Evolutionary conservation across 2,888 invertebrate genomes (phyloP).

Genomic region (Hydriomena furcata): DNA sequence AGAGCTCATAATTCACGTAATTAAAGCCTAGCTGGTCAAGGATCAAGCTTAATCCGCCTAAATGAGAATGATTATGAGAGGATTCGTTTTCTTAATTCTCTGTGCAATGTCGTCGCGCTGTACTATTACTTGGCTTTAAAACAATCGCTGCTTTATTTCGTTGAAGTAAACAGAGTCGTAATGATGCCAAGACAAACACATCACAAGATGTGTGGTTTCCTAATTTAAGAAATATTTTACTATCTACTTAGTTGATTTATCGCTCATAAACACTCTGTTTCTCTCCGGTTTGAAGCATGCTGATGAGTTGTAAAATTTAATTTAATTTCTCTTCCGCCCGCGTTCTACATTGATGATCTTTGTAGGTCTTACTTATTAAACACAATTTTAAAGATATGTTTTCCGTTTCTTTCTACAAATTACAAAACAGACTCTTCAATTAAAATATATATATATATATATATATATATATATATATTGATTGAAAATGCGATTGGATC

Average conservation of each 20-base stretch:
- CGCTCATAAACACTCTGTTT: conserved; percentile 7
- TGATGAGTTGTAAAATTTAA: conserved; percentile 3
- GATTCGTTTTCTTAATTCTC: conserved; percentile 6
- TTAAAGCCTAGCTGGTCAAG: conserved; percentile 37
- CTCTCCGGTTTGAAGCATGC: not conserved
- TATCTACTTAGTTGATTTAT: conserved; percentile 11
- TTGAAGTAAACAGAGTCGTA: conserved; percentile 28
- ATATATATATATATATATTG: no score
- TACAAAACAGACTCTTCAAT: conserved; percentile 28
- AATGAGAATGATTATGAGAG: conserved; percentile 38
- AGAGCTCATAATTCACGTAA: conserved; percentile 50
- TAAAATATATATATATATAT: conserved; percentile 25
- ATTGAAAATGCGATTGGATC: conserved; percentile 25
- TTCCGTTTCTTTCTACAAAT: not conserved
- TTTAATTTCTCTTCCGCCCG: conserved; percentile 1
- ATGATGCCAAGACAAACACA: conserved; percentile 7
- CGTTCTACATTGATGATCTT: not conserved
- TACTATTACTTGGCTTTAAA: conserved; percentile 1
- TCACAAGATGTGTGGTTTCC: conserved; percentile 15
- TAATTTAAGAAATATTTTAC: conserved; percentile 7
- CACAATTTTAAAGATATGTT: not conserved
- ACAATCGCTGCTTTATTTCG: conserved; percentile 2
- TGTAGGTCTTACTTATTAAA: no score
- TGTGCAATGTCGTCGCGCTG: not conserved
- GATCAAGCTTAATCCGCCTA: conserved; percentile 41